A percentile compares a stretch with the other conserved stretches of the same genome.
Evolutionary conservation across 2,113 vertebrate genomes (phyloP).

Genomic region (Eolophus roseicapilla): DNA sequence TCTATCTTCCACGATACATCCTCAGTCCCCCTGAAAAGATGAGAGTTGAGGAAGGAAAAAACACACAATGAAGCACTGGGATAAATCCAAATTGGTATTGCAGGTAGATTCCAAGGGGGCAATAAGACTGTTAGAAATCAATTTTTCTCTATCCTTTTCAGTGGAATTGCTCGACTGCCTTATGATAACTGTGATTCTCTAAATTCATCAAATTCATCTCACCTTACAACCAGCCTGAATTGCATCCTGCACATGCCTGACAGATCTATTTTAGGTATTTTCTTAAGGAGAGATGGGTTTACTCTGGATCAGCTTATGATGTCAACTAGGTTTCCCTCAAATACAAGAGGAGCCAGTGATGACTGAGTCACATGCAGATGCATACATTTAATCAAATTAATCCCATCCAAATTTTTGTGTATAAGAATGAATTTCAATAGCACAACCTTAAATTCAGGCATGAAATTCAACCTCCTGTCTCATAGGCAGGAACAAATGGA

Average conservation of each 20-base stretch:
- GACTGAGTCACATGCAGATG: background rate
- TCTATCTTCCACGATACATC: constrained; percentile 40
- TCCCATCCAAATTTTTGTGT: background rate
- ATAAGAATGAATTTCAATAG: fast-evolving
- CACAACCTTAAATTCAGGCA: background rate
- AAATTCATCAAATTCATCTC: fast-evolving
- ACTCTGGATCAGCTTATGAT: background rate
- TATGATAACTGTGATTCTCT: background rate
- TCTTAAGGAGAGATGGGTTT: background rate
- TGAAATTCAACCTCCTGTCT: background rate
- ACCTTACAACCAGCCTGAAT: background rate
- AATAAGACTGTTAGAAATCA: fast-evolving
- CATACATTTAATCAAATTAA: background rate
- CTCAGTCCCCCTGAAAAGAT: constrained; percentile 13
- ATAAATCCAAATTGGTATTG: background rate
- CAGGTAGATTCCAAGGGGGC: background rate
- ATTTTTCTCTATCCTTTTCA: background rate
- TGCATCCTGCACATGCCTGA: background rate
- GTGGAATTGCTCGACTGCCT: background rate
- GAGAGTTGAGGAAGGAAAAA: background rate
- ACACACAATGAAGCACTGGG: background rate
- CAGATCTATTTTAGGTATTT: background rate
- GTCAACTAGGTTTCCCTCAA: background rate
- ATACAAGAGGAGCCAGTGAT: background rate
- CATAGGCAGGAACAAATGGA: background rate